Evolutionary conservation across 92 coral and sea anemone genomes (phyloP), one percentile per base, ranked within the genome.

Genomic region (Metridium senile): DNA sequence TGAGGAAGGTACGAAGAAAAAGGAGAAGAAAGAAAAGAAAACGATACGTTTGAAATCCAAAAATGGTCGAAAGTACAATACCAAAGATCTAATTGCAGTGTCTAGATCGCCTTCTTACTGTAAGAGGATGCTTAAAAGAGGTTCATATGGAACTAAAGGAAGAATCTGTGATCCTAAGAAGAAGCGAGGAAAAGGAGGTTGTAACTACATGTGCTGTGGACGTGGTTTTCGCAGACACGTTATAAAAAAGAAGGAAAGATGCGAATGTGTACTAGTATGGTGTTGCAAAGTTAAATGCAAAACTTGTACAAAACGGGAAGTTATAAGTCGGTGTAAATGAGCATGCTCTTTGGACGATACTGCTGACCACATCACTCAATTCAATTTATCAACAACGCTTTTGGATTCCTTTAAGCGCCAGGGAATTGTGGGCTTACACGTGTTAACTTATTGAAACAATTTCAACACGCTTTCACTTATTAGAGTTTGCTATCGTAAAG

Each of bases 171-270:
- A 81, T 64, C 89, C 85, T 17, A 70, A 72, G 74, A 84, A 70
- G 21, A 66, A 72, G 20, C 45, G 83, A 2, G 87, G 89, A 11
- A 83, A 88, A 47, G 97, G 93, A 18, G 81, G 93, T 56, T 93
- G 98, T 52, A 43, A 67, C n/a, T 79, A 93, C 73, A 69, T 93
- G 82, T 93, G 98, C 70, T 93, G 98, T 34, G 92, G 91, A n/a
- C 89, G 97, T 20, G 90, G 93, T n/a, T 63, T 46, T 47, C 66
- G 33, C 26, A 84, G 79, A 26, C 30, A 61, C 26, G 52, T 33
- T 57, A 77, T 72, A 27, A 64, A 25, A 10, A 76, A 76, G 39
- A 81, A 33, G 26, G 82, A 84, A 68, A 74, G 89, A 20, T 91
- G 97, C 64, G 57, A 86, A 0, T 91, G 97, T 58, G 0, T 25